These are phyloP conservation scores for Pholis gunnellus DNA, from an alignment of 2,113 vertebrate species.

Conservation along the genomic window DNA sequence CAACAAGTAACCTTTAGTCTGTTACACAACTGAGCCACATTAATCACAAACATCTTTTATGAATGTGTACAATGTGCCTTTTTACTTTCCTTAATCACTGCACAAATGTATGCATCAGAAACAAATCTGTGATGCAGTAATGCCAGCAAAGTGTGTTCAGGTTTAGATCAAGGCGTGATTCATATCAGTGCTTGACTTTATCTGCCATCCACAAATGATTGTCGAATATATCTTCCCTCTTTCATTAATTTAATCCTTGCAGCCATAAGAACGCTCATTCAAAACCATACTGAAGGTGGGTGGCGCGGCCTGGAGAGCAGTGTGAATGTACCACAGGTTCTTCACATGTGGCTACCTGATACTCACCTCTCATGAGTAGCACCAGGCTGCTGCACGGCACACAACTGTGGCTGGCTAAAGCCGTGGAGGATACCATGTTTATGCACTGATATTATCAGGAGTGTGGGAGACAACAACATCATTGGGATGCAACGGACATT, in stretches of 20 bases:
- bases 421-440: neutral
- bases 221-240: neutral
- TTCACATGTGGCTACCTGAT: constrained; percentile 13
- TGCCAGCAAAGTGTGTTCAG: neutral
- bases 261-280: neutral
- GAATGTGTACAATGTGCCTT: neutral
- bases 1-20: neutral
- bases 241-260: constrained; percentile 27
- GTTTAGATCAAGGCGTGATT: constrained; percentile 48
- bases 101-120: constrained; percentile 15
- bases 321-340: constrained; percentile 8
- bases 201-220: constrained; percentile 8
- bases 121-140: constrained; percentile 33
- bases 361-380: constrained; percentile 22
- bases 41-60: constrained; percentile 1
- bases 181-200: constrained; percentile 16
- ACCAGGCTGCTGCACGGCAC: neutral
- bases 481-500: neutral
- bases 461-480: constrained; percentile 9
- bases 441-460: neutral
- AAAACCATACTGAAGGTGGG: constrained; percentile 1
- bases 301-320: neutral
- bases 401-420: neutral
- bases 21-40: neutral
- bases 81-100: constrained; percentile 14